These are phyloP conservation scores for Sebastes matsubarae DNA, from an alignment of 2,797 vertebrate genomes.

Conservation along the genomic window DNA sequence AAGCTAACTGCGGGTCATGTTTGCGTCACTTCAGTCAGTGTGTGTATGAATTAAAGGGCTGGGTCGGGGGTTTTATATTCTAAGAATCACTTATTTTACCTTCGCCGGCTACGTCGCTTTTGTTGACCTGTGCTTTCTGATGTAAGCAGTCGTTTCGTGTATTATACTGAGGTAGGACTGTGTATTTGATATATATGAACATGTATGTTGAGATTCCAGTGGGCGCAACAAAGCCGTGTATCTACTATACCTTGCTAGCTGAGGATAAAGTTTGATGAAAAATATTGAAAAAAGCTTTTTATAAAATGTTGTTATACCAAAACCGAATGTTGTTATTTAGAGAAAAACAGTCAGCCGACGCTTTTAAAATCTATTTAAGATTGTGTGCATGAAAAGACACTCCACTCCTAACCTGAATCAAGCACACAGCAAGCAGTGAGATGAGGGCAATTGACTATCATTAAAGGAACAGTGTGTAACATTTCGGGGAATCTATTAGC, in stretches of 20 bases:
- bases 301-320: slow-evolving; percentile 52
- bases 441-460: not conserved
- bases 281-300: slow-evolving; percentile 41
- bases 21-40: slow-evolving; percentile 22
- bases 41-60: slow-evolving; percentile 55
- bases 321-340: slow-evolving; percentile 41
- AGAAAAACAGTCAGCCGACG: not conserved
- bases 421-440: slow-evolving; percentile 38
- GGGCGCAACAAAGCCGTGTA: slow-evolving; percentile 14
- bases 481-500: no score
- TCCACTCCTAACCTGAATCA: slow-evolving; percentile 22
- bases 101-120: slow-evolving; percentile 44
- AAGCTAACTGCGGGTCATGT: slow-evolving; percentile 16
- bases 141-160: slow-evolving; percentile 65
- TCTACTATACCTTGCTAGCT: slow-evolving; percentile 39
- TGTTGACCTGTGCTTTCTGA: slow-evolving; percentile 56
- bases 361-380: slow-evolving; percentile 43
- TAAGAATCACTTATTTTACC: slow-evolving; percentile 53
- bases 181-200: slow-evolving; percentile 63
- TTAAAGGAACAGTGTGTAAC: no score
- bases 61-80: slow-evolving; percentile 52
- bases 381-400: slow-evolving; percentile 41
- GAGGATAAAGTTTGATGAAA: slow-evolving; percentile 54
- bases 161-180: slow-evolving; percentile 66
- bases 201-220: slow-evolving; percentile 25